Evolutionary conservation across 2,888 invertebrate species (phyloP), one percentile per base, ranked within the genome.

Genomic region (Caenorhabditis sp.): DNA sequence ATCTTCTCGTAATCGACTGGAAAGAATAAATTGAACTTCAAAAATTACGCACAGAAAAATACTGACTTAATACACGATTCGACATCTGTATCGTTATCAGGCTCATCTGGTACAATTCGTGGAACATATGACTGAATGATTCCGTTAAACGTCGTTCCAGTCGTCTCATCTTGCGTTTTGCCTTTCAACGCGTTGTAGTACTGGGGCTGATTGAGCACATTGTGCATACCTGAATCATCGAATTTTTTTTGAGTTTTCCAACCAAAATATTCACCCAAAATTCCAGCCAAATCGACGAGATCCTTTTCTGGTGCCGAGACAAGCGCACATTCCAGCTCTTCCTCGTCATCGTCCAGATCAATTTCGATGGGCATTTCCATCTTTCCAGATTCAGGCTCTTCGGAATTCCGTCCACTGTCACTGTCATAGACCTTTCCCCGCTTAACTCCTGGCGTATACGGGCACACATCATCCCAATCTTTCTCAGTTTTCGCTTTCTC

Each of bases 131-230:
- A 95, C 94, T 97, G 97, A 72, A 82, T 72, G 44, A 85, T 85
- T 31, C 82, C 85, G 38, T 80, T 86, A 80, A 92, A 92, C 16
- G 91, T 88, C n/a, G 88, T 89, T 64, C 91, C 92, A 19, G 91
- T 89, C 22, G 85, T 73, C 35, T 91, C 92, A 85, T 92, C 91
- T 51, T 92, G 92, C 10, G 83, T 82, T 74, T 89, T 94, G 38
- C 91, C 92, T 70, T 93, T 92, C 64, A 93, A 90, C 51, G 98
- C 98, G 83, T 97, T 97, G 94, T 98, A 97, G 94, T 97, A 99
- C 94, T 99, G 99, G 93, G 98, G 97, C 94, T 99, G 99, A 93
- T 98, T 99, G 95, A 99, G 96, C 96, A 99, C 98, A 85, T 98
- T 98, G 94, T 99, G 98, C 95, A 99, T 97, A 92, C 98, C 99